These are phyloP conservation scores for Parnassius orleans DNA, from an alignment of 2,888 invertebrate species.

Conservation along the genomic window DNA sequence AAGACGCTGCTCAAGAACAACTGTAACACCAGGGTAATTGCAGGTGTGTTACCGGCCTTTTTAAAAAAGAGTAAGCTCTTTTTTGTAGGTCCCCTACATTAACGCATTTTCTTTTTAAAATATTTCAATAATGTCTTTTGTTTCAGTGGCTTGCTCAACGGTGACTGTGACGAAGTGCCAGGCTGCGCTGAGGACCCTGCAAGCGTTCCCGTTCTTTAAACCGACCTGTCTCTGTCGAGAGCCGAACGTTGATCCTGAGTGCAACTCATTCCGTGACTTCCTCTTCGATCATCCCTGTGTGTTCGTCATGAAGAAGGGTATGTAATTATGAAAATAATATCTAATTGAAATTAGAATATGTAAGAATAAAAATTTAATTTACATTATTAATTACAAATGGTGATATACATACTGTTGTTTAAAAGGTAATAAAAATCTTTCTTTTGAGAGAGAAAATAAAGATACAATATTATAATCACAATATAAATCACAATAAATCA, in stretches of 20 bases:
- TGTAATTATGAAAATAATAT: slow-evolving; percentile 36
- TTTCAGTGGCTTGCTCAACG: slow-evolving; percentile 95
- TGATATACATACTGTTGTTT: no score
- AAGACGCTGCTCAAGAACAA: no score
- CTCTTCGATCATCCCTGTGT: slow-evolving; percentile 96
- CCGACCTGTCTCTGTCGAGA: slow-evolving; percentile 96
- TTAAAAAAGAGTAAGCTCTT: no score
- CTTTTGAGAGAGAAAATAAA: no score
- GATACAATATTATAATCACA: no score
- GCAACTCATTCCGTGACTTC: slow-evolving; percentile 95
- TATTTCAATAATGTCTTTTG: slow-evolving; percentile 40
- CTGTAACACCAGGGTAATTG: no score
- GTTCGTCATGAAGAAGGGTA: slow-evolving; percentile 94
- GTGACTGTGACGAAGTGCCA: slow-evolving; percentile 96
- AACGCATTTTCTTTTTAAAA: not conserved
- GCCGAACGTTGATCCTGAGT: slow-evolving; percentile 94
- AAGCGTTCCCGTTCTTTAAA: slow-evolving; percentile 95
- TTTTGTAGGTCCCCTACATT: not conserved
- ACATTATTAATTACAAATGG: no score
- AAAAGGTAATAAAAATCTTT: no score
- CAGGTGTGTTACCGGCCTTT: no score
- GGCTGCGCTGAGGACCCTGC: slow-evolving; percentile 92
- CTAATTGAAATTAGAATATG: no score
- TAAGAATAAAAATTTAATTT: no score
- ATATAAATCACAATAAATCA: no score